These are phyloP conservation scores for Leptinotarsa haldemani DNA, from an alignment of 2,888 invertebrate genomes.

Conservation along the genomic window DNA sequence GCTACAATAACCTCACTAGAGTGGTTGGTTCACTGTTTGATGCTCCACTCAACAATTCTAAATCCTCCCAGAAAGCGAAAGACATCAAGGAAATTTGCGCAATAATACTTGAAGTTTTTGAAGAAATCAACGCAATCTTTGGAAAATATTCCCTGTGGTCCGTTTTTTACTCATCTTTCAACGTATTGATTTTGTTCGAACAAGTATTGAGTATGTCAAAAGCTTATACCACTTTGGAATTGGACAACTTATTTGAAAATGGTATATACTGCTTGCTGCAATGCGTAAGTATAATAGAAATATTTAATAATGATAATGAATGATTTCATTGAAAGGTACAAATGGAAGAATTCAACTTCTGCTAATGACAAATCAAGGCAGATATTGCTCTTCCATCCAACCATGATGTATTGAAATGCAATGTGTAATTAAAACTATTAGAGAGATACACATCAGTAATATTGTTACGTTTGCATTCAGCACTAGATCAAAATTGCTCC, in stretches of 20 bases:
- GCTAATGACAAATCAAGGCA: no score
- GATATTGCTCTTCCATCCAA: no score
- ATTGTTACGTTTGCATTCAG: no score
- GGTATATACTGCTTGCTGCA: not conserved
- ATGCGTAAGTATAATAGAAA: not conserved
- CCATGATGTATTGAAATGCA: no score
- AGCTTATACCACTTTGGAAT: not conserved
- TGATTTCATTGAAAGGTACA: no score
- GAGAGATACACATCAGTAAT: no score
- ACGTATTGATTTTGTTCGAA: not conserved
- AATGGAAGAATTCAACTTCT: no score
- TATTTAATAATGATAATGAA: no score
- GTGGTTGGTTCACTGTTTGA: not conserved
- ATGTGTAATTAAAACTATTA: no score
- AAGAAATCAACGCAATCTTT: not conserved
- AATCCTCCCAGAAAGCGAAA: not conserved
- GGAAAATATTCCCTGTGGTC: not conserved
- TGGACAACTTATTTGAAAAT: not conserved
- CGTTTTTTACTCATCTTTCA: not conserved
- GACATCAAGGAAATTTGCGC: not conserved
- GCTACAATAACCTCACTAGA: not conserved
- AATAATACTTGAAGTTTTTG: not conserved
- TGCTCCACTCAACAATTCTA: not conserved
- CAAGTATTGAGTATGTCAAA: not conserved
- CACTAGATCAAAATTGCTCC: no score